These are phyloP conservation scores for Etia nguti DNA, from an alignment of 2,113 vertebrate genomes.

Conservation along the genomic window DNA sequence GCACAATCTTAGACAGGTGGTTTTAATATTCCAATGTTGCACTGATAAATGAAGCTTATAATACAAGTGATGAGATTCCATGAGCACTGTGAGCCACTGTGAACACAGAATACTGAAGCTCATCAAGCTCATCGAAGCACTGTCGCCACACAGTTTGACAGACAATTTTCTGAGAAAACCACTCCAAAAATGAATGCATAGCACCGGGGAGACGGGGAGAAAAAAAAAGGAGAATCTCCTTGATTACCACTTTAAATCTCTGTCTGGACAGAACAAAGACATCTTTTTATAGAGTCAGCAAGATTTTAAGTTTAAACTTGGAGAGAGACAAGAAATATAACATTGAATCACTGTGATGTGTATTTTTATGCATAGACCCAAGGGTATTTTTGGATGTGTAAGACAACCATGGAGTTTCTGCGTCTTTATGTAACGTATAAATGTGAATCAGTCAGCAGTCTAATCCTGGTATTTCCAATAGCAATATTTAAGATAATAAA, in stretches of 20 bases:
- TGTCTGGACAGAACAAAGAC: constrained; percentile 10
- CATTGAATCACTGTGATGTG: constrained; percentile 46
- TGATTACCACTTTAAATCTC: neutral
- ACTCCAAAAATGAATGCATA: neutral
- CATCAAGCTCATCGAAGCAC: neutral
- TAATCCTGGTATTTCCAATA: constrained; percentile 40
- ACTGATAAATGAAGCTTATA: neutral
- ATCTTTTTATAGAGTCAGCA: constrained; percentile 33
- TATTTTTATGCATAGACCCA: constrained; percentile 20
- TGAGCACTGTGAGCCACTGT: neutral
- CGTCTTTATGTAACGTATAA: constrained; percentile 17
- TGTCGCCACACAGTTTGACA: neutral
- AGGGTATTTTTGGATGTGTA: neutral
- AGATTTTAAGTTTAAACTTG: constrained; percentile 31
- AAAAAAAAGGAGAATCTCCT: neutral
- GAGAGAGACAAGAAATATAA: constrained; percentile 11
- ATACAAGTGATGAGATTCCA: neutral
- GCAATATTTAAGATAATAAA: constrained; percentile 28
- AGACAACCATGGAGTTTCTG: neutral
- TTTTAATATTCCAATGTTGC: neutral
- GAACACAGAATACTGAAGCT: neutral
- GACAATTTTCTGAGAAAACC: neutral
- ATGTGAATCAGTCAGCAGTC: constrained; percentile 62
- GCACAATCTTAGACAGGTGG: neutral
- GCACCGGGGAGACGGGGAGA: neutral